Base-by-base conservation (phyloP, 2,113 vertebrate species). In the Strix aluco region DNA sequence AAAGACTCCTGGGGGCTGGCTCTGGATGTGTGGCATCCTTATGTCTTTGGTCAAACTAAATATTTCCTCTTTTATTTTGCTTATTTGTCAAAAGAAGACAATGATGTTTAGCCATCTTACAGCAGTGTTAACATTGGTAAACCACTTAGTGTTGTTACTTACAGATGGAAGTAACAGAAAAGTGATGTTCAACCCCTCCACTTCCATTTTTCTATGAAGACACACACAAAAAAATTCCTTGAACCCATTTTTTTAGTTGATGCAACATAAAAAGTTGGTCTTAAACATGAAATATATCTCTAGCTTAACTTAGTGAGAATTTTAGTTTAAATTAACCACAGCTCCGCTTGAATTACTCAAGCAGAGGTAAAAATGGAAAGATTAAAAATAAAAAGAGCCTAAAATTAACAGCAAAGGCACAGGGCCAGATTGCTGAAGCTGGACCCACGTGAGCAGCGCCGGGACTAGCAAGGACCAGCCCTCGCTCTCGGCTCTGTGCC, bases 301-400 rank as follows among this genome's bases (percentile, higher is more conserved):
- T 11, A 55, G 42, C 69, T 92, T 77, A 25, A 91, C 81, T 90
- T 46, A 92, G 51, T 4, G 0, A 94, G n/a, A 44, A 54, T 73
- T 80, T 90, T 6, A 70, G 38, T 65, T 84, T 82, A 86, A 88
- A 63, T 73, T 34, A 94, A 80, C 32, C 23, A 47, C 91, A 69
- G 66, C 58, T 90, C 74, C 58, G 3, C 30, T 70, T 1, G 42
- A 77, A 38, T 51, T 61, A 15, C 75, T 78, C 27, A 1, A 84
- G 49, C 34, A 38, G 71, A 46, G 42, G n/a, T 62, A 89, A 95
- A 94, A 94, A 72, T 5, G 29, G 73, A 94, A 86, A 81, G 88
- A 90, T 81, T 91, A 70, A 94, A 94, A 90, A 89, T 86, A 84
- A 93, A 72, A 69, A 61, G 81, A 93, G 23, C 85, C 71, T 51